Base-by-base conservation (phyloP, 2,113 vertebrate genomes). In the Puntigrus tetrazona region DNA sequence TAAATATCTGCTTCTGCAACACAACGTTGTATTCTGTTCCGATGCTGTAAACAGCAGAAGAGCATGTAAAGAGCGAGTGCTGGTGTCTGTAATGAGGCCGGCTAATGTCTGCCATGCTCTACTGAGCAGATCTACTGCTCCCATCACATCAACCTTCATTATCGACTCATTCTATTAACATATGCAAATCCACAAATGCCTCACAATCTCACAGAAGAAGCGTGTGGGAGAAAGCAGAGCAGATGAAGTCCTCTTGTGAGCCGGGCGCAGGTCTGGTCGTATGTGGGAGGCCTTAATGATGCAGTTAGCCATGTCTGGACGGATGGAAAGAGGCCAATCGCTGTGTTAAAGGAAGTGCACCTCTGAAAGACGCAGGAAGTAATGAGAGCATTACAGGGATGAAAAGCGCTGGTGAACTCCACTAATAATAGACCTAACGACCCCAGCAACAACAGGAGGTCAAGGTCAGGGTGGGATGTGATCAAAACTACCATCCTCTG, bases 261-360 rank as follows among this genome's bases (percentile, higher is more conserved):
- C 18, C 41, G 31, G 4, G 22, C 1, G 9, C 36, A 43, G 22
- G 38, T 45, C 38, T 31, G 27, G 16, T 50, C 27, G 52, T 16
- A 59, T 59, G 41, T 79, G 72, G 41, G 43, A 85, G 38, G 74
- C 8, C 43, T 47, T 77, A 85, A 85, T 73, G 72, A 84, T 85
- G 78, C 27, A 43, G 61, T 84, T 84, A 27, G 47, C 36, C 22
- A 52, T 36, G 38, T 52, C 34, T 43, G 52, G 34, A 36, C 81
- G 79, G 55, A 78, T 34, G 41, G 34, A 38, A 55, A 67, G 55
- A 47, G 75, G 57, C 34, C 57, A 20, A 45, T 34, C 5, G 38
- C 27, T 50, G 29, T 36, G 29, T 69, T 69, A 47, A 41, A 61
- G 55, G 14, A 61, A 63, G 9, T 43, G n/a, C 3, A 59, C 55